These are phyloP conservation scores for Wiebesia pumilae DNA, from an alignment of 1,140 invertebrate species.

Conservation along the genomic window DNA sequence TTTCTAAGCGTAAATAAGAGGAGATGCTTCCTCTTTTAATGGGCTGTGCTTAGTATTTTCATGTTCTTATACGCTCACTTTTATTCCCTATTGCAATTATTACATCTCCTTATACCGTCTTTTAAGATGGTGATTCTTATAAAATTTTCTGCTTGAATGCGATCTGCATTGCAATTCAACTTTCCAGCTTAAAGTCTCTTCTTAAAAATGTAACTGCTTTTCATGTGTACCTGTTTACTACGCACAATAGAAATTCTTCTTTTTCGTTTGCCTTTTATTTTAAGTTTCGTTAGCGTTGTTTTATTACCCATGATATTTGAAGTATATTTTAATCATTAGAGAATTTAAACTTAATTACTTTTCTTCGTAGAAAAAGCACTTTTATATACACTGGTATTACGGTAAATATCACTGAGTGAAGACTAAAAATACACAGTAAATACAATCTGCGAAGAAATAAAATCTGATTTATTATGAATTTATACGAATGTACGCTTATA, in stretches of 20 bases:
- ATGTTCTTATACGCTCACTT: not conserved
- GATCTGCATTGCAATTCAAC: not conserved
- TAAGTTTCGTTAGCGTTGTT: not conserved
- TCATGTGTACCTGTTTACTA: not conserved
- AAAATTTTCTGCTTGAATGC: not conserved
- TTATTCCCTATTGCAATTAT: conserved; percentile 39
- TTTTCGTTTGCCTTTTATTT: not conserved
- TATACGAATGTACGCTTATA: no score
- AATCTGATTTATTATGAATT: no score
- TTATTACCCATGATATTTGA: no score
- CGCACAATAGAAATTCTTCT: not conserved
- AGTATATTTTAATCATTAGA: no score
- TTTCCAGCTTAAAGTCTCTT: not conserved
- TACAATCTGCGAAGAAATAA: no score
- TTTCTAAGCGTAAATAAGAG: conserved; percentile 40
- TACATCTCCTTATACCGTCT: not conserved
- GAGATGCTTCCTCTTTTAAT: not conserved
- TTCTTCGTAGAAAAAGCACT: not conserved
- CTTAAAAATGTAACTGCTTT: not conserved
- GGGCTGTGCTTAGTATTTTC: conserved; percentile 2
- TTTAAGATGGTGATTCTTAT: not conserved
- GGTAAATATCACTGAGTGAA: no score
- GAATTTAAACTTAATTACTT: not conserved
- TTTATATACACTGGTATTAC: not conserved
- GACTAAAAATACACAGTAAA: no score